Evolutionary conservation across 2,888 invertebrate genomes (phyloP).

Genomic region (Teleogryllus oceanicus): DNA sequence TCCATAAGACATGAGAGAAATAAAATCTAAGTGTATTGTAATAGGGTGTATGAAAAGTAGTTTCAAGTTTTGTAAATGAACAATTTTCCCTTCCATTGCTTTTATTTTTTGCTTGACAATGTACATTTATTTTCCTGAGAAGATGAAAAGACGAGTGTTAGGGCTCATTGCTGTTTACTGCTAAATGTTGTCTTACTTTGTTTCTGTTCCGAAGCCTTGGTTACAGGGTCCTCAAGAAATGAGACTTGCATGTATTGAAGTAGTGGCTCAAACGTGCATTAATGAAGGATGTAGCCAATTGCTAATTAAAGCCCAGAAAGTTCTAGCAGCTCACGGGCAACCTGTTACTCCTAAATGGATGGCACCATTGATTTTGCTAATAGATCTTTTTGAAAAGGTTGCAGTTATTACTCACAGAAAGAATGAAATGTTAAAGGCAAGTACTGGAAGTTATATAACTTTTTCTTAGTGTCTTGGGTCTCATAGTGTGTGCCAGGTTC

Average conservation of each 20-base stretch:
- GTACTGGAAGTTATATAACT: slow-evolving; percentile 36
- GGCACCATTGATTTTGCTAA: slow-evolving; percentile 66
- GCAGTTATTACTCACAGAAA: slow-evolving; percentile 65
- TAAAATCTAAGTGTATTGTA: not conserved
- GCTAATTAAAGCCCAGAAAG: slow-evolving; percentile 44
- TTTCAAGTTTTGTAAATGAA: not conserved
- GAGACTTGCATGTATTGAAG: slow-evolving; percentile 62
- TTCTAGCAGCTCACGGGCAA: slow-evolving; percentile 39
- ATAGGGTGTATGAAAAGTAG: not conserved
- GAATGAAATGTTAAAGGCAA: slow-evolving; percentile 57
- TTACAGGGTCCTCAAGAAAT: slow-evolving; percentile 52
- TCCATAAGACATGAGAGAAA: too few species aligned
- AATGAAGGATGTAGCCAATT: slow-evolving; percentile 46
- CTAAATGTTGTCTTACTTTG: too few species aligned
- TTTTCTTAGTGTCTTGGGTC: not conserved
- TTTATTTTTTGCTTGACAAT: not conserved
- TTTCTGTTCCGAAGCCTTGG: not conserved
- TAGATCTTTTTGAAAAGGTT: slow-evolving; percentile 75
- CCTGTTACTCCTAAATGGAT: slow-evolving; percentile 67
- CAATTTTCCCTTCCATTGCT: not conserved
- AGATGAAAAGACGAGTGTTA: too few species aligned
- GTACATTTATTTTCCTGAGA: too few species aligned
- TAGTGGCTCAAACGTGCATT: slow-evolving; percentile 47
- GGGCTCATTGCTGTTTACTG: too few species aligned
- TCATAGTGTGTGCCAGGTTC: too few species aligned